Evolutionary conservation across 2,888 invertebrate species (phyloP).

Genomic region (Drosophila conformis): DNA sequence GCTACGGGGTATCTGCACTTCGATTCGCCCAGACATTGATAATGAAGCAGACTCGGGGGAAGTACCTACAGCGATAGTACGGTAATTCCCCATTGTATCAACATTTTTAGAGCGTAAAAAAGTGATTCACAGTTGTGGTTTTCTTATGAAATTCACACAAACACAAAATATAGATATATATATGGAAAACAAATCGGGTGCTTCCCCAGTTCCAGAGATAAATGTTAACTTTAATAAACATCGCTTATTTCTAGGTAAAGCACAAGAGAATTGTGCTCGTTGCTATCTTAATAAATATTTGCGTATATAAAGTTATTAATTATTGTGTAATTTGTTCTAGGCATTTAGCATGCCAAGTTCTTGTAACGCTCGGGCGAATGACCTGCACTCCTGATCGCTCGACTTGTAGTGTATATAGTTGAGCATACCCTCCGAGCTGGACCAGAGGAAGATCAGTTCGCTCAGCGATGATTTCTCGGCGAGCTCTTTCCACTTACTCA

Average conservation of each 20-base stretch:
- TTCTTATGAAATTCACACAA: neutral
- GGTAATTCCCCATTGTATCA: constrained; percentile 35
- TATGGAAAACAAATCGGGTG: neutral
- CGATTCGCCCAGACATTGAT: constrained; percentile 1
- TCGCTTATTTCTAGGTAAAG: neutral
- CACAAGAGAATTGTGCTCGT: constrained; percentile 2
- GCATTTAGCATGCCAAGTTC: constrained; percentile 49
- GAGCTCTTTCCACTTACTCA: constrained; percentile 87
- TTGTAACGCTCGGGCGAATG: constrained; percentile 61
- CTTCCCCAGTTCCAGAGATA: constrained; percentile 25
- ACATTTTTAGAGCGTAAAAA: neutral
- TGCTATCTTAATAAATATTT: neutral
- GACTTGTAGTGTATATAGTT: constrained; percentile 83
- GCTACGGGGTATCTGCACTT: neutral
- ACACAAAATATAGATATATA: neutral
- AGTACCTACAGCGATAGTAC: constrained; percentile 19
- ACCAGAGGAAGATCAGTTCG: constrained; percentile 86
- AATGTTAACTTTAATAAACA: constrained; percentile 29
- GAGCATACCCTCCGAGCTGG: constrained; percentile 87
- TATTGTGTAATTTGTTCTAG: constrained; percentile 15
- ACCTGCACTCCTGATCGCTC: constrained; percentile 48
- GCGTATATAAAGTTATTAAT: neutral
- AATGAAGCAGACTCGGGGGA: constrained; percentile 25
- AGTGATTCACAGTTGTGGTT: constrained; percentile 27
- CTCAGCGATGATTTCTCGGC: constrained; percentile 86